phyloP scores from a whole-genome alignment of 2,888 invertebrate genomes.

The Dendrolimus houi region DNA sequence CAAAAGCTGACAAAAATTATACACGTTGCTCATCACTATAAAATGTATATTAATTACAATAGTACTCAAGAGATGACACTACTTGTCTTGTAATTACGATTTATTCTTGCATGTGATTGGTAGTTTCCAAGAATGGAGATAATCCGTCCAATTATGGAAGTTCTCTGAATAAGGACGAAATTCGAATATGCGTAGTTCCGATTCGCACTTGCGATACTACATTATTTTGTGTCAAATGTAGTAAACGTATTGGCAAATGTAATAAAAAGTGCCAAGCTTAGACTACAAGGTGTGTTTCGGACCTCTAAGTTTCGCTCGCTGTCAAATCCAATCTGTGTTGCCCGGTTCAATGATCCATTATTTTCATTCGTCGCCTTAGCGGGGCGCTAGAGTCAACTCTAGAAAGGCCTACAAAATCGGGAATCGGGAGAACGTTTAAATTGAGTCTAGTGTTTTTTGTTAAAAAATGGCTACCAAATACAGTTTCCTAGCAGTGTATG shows the following conservation, averaged over 20 bases:
- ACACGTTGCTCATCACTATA: too few species aligned
- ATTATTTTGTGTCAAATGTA: neutral
- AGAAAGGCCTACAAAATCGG: constrained; percentile 55
- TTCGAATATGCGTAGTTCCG: constrained; percentile 31
- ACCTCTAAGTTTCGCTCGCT: constrained; percentile 5
- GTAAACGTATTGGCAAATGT: too few species aligned
- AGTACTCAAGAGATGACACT: constrained; percentile 27
- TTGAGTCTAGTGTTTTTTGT: constrained; percentile 42
- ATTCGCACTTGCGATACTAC: constrained; percentile 21
- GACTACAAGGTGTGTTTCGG: constrained; percentile 12
- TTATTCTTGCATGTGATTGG: constrained; percentile 36
- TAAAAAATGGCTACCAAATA: constrained; percentile 68
- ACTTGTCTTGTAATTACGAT: constrained; percentile 15
- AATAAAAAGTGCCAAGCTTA: neutral
- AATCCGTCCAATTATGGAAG: constrained; percentile 45
- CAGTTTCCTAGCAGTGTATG: constrained; percentile 46
- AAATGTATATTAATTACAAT: too few species aligned
- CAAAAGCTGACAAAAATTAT: too few species aligned
- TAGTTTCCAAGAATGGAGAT: constrained; percentile 28
- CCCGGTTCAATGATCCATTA: constrained; percentile 50
- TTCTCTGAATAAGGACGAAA: constrained; percentile 28
- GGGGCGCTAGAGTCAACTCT: constrained; percentile 61
- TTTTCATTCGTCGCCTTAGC: constrained; percentile 46
- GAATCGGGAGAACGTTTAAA: constrained; percentile 51
- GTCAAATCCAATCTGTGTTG: constrained; percentile 14